These are phyloP conservation scores for Turdus rufiventris DNA, from an alignment of 2,113 vertebrate genomes.

Conservation along the genomic window DNA sequence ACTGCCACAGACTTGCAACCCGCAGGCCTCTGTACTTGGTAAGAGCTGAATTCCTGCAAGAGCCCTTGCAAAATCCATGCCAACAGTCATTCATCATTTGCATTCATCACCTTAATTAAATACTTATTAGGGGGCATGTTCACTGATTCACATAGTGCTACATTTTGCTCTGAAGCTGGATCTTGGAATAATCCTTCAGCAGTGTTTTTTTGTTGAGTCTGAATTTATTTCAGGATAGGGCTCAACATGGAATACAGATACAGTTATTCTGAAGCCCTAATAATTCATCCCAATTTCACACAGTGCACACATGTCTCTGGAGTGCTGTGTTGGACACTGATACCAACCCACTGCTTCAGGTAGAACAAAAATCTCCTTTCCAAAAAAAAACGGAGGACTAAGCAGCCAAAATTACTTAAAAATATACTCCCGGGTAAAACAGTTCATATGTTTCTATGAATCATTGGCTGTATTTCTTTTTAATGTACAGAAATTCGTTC, in stretches of 20 bases:
- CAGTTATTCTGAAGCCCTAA: not conserved
- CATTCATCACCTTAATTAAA: slow-evolving; percentile 10
- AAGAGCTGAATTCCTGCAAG: not conserved
- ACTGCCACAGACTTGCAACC: not conserved
- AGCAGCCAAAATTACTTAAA: slow-evolving; percentile 4
- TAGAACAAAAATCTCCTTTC: slow-evolving; percentile 26
- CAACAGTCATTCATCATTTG: not conserved
- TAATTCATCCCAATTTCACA: slow-evolving; percentile 13
- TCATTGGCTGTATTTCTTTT: not conserved
- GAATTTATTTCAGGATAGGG: not conserved
- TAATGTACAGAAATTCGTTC: slow-evolving; percentile 1
- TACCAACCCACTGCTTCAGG: not conserved
- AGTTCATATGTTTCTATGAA: not conserved
- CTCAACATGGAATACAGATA: not conserved
- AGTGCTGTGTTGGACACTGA: not conserved
- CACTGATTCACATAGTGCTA: not conserved
- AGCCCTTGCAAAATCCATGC: not conserved
- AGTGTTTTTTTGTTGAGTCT: not conserved
- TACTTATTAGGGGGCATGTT: not conserved
- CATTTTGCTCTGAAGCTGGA: not conserved
- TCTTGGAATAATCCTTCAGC: not conserved
- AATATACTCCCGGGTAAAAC: not conserved
- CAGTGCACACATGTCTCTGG: not conserved
- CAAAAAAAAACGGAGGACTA: not conserved
- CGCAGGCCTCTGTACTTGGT: not conserved